A percentile compares a stretch with the other conserved stretches of the same genome.
Evolutionary conservation across 2,797 vertebrate species (phyloP).

Genomic region (Serranus cabrilla): DNA sequence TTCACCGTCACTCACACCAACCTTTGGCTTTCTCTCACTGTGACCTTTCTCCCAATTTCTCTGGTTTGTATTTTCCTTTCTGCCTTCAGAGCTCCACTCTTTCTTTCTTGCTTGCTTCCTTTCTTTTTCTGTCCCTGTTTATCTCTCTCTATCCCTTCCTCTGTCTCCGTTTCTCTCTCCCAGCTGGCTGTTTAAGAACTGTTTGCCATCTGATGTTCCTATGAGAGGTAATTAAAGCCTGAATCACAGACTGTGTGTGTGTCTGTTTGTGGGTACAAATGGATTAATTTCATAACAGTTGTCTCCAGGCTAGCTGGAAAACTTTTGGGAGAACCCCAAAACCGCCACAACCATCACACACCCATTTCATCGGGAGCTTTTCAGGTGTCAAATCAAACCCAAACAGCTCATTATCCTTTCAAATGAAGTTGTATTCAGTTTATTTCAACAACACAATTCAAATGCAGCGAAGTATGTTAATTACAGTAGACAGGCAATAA

Average conservation of each 20-base stretch:
- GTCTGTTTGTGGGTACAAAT: constrained; percentile 40
- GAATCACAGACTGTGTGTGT: constrained; percentile 66
- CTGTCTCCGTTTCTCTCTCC: constrained; percentile 62
- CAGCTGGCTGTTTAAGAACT: constrained; percentile 85
- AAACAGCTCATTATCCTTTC: constrained; percentile 29
- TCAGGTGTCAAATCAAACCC: constrained; percentile 28
- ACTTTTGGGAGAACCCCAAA: constrained; percentile 42
- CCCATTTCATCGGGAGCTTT: constrained; percentile 10
- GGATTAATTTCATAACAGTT: constrained; percentile 64
- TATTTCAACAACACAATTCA: neutral
- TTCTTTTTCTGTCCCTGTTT: constrained; percentile 4
- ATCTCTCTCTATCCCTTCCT: constrained; percentile 22
- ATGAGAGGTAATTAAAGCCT: constrained; percentile 86
- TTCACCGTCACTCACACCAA: neutral
- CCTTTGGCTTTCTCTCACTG: constrained; percentile 14
- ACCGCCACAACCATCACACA: neutral
- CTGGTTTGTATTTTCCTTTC: neutral
- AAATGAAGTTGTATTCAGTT: constrained; percentile 34
- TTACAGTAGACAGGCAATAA: neutral
- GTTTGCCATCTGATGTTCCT: constrained; percentile 87
- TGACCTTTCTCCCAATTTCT: constrained; percentile 11
- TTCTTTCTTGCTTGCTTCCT: constrained; percentile 2
- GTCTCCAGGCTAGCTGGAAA: constrained; percentile 41
- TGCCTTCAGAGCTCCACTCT: neutral
- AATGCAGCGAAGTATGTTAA: neutral